Evolutionary conservation across 92 coral and sea anemone species (phyloP).

Genomic region (Umimayanthus chanpuru): DNA sequence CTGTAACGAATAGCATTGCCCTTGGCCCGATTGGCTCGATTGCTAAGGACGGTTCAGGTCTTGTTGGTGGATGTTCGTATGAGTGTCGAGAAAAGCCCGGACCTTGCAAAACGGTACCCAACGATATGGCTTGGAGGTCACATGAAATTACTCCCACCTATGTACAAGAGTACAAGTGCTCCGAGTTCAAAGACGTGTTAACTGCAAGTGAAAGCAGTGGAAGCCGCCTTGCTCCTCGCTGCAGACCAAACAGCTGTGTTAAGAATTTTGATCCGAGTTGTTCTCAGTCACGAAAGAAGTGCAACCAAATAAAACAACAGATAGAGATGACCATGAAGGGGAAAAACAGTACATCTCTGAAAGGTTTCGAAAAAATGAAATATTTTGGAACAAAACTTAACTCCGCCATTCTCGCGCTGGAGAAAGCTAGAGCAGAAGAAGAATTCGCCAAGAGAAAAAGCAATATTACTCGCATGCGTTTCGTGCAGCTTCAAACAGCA

Average conservation of each 20-base stretch:
- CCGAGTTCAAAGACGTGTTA: conserved; percentile 12
- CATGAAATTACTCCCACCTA: background rate
- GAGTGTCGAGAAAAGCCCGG: conserved; percentile 17
- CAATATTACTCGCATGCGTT: conserved; percentile 45
- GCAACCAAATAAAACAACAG: background rate
- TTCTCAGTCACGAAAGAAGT: conserved; percentile 10
- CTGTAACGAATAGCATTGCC: background rate
- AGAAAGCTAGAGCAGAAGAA: conserved; percentile 49
- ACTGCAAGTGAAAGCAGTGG: background rate
- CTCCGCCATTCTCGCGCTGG: conserved; percentile 48
- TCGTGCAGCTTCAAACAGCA: conserved; percentile 49
- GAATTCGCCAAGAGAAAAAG: conserved; percentile 47
- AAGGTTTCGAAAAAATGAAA: conserved; percentile 36
- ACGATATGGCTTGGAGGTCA: background rate
- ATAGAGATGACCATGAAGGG: background rate
- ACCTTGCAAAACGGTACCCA: conserved; percentile 26
- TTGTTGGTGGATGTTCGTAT: conserved; percentile 26
- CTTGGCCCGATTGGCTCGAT: conserved; percentile 15
- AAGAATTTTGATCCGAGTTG: conserved; percentile 46
- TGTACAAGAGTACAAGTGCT: conserved; percentile 28
- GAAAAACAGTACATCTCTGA: conserved; percentile 32
- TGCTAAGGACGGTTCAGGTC: background rate
- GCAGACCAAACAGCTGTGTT: conserved; percentile 25
- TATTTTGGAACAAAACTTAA: conserved; percentile 23
- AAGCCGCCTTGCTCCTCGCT: conserved; percentile 1